A percentile compares a stretch with the other conserved stretches of the same genome.
Conservation (phyloP, 2,888 invertebrate species). For the Drosophila falleni region DNA sequence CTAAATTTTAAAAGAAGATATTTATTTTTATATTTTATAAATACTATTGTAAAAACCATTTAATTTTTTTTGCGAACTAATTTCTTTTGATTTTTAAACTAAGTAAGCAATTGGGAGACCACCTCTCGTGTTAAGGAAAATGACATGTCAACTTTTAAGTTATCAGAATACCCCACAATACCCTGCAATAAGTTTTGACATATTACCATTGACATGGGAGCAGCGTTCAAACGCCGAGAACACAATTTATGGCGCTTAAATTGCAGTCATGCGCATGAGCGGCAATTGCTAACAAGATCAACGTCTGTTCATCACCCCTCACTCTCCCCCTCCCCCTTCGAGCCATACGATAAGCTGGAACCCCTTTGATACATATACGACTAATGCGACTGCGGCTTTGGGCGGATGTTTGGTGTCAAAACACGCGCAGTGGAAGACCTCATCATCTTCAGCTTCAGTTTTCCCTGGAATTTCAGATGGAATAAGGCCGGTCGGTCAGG, state of each 20-base stretch:
- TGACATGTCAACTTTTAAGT: neutral
- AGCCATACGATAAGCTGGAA: neutral
- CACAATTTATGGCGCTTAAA: slow-evolving; percentile 79
- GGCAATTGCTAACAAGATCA: slow-evolving; percentile 70
- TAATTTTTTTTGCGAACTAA: too few species aligned
- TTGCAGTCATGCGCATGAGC: slow-evolving; percentile 78
- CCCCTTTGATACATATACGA: slow-evolving; percentile 15
- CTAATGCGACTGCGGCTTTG: slow-evolving; percentile 63
- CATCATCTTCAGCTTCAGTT: slow-evolving; percentile 44
- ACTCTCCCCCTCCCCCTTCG: neutral
- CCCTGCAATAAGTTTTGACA: slow-evolving; percentile 60
- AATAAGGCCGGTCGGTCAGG: slow-evolving; percentile 29
- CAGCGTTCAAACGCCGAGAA: slow-evolving; percentile 35
- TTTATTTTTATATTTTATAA: too few species aligned
- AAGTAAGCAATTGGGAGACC: too few species aligned
- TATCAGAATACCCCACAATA: slow-evolving; percentile 26
- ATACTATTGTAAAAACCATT: too few species aligned
- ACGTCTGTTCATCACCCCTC: slow-evolving; percentile 15
- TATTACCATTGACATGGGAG: slow-evolving; percentile 53
- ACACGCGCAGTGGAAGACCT: slow-evolving; percentile 47
- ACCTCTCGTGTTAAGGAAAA: too few species aligned
- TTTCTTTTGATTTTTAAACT: too few species aligned
- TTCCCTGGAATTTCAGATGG: slow-evolving; percentile 60
- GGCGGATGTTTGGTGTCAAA: slow-evolving; percentile 80
- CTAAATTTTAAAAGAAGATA: too few species aligned